Evolutionary conservation across 2,888 invertebrate genomes (phyloP).

Genomic region (Noctua fimbriata): DNA sequence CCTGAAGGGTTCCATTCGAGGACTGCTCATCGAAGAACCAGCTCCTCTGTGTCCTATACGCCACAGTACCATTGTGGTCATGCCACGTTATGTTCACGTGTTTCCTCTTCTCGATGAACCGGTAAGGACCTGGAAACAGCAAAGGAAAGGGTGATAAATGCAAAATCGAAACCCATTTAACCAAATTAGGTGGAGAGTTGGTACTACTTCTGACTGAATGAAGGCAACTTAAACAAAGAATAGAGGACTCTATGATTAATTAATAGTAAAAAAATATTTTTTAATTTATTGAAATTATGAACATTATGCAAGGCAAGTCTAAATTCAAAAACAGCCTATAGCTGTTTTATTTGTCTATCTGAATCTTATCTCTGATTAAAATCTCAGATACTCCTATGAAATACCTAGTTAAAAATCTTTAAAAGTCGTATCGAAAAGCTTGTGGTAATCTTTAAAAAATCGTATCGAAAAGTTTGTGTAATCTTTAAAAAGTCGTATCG

Average conservation of each 20-base stretch:
- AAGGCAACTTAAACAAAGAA: neutral
- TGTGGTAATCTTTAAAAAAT: no score
- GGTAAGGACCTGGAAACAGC: conserved; percentile 90
- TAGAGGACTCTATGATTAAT: no score
- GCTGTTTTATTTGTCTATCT: no score
- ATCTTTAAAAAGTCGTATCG: no score
- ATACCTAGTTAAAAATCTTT: no score
- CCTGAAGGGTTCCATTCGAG: conserved; percentile 91
- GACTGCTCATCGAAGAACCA: conserved; percentile 93
- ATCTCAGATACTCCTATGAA: neutral
- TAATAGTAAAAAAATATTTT: no score
- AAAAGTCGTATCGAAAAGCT: neutral
- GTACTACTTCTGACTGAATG: neutral
- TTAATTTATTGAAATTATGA: neutral
- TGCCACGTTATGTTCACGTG: conserved; percentile 94
- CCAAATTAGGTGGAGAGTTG: neutral
- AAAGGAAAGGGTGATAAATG: neutral
- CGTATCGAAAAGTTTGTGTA: no score
- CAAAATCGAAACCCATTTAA: neutral
- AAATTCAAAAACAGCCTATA: neutral
- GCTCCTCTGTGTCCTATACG: conserved; percentile 92
- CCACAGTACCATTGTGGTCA: conserved; percentile 92
- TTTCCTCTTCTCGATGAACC: conserved; percentile 92
- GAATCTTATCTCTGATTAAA: neutral
- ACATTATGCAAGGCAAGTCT: neutral